A percentile compares a stretch with the other conserved stretches of the same genome.
Conservation (phyloP, 2,113 vertebrate species). For the Caretta caretta region DNA sequence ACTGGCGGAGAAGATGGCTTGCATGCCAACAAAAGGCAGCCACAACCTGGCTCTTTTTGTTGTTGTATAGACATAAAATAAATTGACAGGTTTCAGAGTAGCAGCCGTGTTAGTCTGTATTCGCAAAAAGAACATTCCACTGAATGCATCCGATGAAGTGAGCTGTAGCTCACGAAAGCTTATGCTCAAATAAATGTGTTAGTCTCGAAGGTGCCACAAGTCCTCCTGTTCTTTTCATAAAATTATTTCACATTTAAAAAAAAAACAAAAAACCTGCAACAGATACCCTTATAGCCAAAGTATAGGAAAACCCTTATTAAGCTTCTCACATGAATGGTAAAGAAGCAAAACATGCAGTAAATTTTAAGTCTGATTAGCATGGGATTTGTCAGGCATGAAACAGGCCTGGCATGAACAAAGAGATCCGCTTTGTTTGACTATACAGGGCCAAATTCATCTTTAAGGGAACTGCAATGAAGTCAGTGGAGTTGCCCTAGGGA, state of each 20-base stretch:
- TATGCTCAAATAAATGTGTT: no score
- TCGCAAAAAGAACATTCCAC: no score
- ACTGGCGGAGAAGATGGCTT: background rate
- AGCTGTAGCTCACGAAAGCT: no score
- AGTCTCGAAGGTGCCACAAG: no score
- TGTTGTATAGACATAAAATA: slow-evolving; percentile 1
- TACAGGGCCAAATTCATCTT: background rate
- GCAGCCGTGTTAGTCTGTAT: no score
- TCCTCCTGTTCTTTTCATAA: no score
- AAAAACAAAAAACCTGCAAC: background rate
- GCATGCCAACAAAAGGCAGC: background rate
- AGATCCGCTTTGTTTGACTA: background rate
- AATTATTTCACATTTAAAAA: background rate
- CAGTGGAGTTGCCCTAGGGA: background rate
- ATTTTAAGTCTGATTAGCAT: background rate
- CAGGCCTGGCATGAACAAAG: background rate
- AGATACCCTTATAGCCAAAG: background rate
- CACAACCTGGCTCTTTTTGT: background rate
- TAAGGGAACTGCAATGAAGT: slow-evolving; percentile 5
- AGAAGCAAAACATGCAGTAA: slow-evolving; percentile 1
- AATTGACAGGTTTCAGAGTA: background rate
- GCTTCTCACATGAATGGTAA: background rate
- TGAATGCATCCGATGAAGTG: no score
- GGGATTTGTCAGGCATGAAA: background rate
- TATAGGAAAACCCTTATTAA: background rate